Conservation (phyloP, 2,113 vertebrate species). For the Danionella cerebrum region DNA sequence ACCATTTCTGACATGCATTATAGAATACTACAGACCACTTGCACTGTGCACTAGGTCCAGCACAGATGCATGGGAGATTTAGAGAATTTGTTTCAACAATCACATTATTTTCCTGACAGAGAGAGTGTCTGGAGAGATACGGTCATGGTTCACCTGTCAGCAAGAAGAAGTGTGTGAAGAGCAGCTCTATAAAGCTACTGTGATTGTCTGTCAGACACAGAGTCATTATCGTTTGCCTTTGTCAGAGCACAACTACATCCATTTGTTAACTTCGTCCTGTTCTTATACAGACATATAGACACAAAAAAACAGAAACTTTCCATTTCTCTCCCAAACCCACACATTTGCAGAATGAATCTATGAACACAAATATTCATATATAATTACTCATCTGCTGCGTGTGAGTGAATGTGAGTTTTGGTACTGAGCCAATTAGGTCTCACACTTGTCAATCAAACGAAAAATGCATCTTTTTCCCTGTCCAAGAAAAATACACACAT, state of each 20-base stretch:
- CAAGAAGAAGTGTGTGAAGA: not conserved
- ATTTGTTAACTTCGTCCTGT: not conserved
- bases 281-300: too few species aligned
- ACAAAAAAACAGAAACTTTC: too few species aligned
- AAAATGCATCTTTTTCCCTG: not conserved
- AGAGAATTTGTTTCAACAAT: not conserved
- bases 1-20: too few species aligned
- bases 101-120: not conserved
- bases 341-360: too few species aligned
- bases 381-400: too few species aligned
- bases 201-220: constrained; percentile 10
- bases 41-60: not conserved
- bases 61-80: not conserved
- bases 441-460: constrained; percentile 24
- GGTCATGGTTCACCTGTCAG: not conserved
- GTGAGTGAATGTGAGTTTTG: not conserved
- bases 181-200: constrained; percentile 6
- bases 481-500: too few species aligned
- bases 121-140: not conserved
- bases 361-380: too few species aligned
- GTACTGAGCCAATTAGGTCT: not conserved
- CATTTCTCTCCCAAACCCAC: not conserved
- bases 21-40: not conserved
- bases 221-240: not conserved
- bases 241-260: not conserved